phyloP scores from a whole-genome alignment of 2,797 vertebrate genomes.

The Pseudochirops cupreus region DNA sequence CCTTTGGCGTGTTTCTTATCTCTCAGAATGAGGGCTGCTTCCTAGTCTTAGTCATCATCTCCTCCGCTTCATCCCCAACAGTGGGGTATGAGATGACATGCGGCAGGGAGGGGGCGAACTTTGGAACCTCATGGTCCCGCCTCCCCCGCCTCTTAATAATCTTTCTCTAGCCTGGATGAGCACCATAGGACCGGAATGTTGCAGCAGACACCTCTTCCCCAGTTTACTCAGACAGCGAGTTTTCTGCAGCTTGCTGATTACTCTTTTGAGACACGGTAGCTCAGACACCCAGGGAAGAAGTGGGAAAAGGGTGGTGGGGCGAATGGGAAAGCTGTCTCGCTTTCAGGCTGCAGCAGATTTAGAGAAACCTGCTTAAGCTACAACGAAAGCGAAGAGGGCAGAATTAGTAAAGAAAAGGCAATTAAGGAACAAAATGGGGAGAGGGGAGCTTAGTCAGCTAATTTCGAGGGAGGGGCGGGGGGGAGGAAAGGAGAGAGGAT shows the following conservation, averaged over 20 bases:
- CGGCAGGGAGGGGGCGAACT: not conserved
- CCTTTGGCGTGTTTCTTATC: not conserved
- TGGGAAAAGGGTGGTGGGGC: not conserved
- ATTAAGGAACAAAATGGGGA: not conserved
- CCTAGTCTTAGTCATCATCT: not conserved
- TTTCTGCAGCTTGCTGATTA: not conserved
- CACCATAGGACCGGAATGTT: not conserved
- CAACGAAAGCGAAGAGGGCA: not conserved
- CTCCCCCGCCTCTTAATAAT: not conserved
- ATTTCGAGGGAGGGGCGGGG: not conserved
- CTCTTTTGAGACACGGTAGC: not conserved
- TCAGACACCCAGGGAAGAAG: not conserved
- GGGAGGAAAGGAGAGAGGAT: not conserved
- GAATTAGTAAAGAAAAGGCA: not conserved
- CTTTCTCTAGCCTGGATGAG: not conserved
- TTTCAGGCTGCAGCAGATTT: constrained; percentile 12
- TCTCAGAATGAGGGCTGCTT: not conserved
- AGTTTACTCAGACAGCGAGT: not conserved
- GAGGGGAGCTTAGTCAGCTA: not conserved
- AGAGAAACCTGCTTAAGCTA: not conserved
- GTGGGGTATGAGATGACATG: not conserved
- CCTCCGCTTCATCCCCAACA: not conserved
- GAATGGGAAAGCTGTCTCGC: not conserved
- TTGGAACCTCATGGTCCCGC: not conserved
- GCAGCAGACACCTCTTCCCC: not conserved